Percentiles rank a stretch among this genome's conserved stretches.
Evolutionary conservation across 2,113 vertebrate genomes (phyloP).

Genomic region (Orycteropus afer): DNA sequence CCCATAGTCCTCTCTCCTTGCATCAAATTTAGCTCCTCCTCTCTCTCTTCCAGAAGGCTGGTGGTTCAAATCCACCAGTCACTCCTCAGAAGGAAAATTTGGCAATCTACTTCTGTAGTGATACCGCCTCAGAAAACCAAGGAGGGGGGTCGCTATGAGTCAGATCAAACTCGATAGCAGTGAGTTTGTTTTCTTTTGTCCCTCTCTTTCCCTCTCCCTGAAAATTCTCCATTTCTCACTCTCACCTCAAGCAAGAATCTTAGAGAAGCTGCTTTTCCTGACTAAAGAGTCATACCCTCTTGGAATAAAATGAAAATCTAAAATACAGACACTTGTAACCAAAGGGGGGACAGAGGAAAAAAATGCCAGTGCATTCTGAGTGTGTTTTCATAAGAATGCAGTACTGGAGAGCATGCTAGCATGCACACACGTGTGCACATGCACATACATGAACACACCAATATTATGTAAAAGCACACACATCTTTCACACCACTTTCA

Average conservation of each 20-base stretch:
- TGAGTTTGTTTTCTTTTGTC: too few relatives aligned
- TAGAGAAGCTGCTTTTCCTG: background rate
- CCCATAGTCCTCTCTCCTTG: background rate
- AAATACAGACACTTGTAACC: background rate
- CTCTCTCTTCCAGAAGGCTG: too few relatives aligned
- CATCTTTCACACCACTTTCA: background rate
- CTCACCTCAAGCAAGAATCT: background rate
- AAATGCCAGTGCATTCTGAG: accelerated
- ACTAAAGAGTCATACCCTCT: background rate
- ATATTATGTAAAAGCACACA: too few relatives aligned
- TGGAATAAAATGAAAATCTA: background rate
- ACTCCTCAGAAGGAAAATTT: too few relatives aligned
- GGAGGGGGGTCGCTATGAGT: too few relatives aligned
- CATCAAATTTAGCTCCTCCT: background rate
- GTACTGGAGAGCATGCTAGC: accelerated
- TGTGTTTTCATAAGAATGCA: background rate
- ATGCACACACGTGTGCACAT: background rate
- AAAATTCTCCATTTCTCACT: background rate
- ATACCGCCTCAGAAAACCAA: too few relatives aligned
- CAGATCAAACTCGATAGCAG: too few relatives aligned
- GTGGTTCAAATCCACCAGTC: too few relatives aligned
- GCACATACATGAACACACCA: too few relatives aligned
- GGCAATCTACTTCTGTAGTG: too few relatives aligned
- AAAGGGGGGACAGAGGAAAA: background rate
- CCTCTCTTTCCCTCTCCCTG: too few relatives aligned